Conservation (phyloP, 1,140 invertebrate genomes). For the Rhizoglyphus robini region DNA sequence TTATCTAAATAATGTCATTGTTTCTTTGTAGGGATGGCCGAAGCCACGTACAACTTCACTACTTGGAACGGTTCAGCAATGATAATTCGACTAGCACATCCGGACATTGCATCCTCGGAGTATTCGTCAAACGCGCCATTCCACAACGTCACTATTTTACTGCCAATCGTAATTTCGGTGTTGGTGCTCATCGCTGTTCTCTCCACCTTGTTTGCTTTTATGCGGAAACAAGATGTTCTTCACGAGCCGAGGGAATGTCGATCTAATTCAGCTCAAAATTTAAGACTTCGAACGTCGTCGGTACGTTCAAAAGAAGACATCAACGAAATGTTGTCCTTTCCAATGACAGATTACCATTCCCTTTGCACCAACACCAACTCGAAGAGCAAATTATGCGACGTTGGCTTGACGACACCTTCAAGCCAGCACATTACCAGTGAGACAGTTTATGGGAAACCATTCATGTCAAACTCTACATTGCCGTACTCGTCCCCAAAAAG, state of each 20-base stretch:
- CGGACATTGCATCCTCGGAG: not conserved
- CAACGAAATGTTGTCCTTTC: not conserved
- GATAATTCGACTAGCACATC: not conserved
- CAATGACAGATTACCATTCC: conserved; percentile 11
- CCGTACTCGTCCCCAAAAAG: not conserved
- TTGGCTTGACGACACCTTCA: not conserved
- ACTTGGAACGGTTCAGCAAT: conserved; percentile 21
- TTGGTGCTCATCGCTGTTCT: conserved; percentile 21
- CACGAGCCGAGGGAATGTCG: not conserved
- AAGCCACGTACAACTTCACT: conserved; percentile 15
- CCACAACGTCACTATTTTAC: conserved; percentile 23
- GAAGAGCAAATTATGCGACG: not conserved
- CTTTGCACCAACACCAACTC: not conserved
- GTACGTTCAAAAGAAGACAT: conserved; percentile 11
- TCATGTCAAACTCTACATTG: not conserved
- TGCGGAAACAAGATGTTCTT: conserved; percentile 10
- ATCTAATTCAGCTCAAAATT: not conserved
- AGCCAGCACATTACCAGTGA: not conserved
- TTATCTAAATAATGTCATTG: not conserved
- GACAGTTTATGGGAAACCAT: not conserved
- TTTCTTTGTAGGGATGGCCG: conserved; percentile 15
- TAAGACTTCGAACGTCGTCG: not conserved
- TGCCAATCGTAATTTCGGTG: conserved; percentile 25
- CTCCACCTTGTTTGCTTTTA: conserved; percentile 15
- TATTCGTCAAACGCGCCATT: not conserved